Base-by-base conservation (phyloP, 2,888 invertebrate genomes). In the Cheiracanthium punctorium region DNA sequence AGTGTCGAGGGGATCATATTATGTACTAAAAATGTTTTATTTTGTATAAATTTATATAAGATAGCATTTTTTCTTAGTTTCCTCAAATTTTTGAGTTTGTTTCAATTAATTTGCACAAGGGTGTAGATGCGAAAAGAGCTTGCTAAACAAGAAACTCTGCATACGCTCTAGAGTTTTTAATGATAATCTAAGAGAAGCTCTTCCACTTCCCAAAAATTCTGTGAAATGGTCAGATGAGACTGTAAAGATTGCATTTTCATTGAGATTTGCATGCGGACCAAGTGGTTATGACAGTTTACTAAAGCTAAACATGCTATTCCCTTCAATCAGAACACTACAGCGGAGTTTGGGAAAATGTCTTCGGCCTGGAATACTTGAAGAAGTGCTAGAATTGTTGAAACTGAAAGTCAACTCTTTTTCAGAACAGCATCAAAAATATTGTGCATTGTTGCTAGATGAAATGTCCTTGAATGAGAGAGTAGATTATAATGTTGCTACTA, bases 251-350 rank as follows among this genome's bases (percentile, higher is more conserved):
- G 71, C 71, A 24, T 28, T 71, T 10, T 37, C 41, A 17, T 43
- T 71, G 24, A 71, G 43, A 71, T 71, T 71, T 37, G 2, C 24
- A 24, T 71, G 71, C 24, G 71, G 71, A 2, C 37, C 41, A n/a
- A 71, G 28, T 71, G 71, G 71, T 8, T 71, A 71, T 14, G 28
- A 37, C 41, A 10, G 14, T 10, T 10, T 71, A n/a, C 29, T 71
- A 1, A 14, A 37, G 4, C n/a, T 20, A 8, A 71, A 41, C 10
- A 32, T 71, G 37, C 41, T 24, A 32, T 41, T 41, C n/a, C 71
- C 71, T 0, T 71, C 71, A 17, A 20, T 41, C 0, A 71, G 71
- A 24, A 71, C 71, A 0, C 24, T 71, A 12, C 71, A 41, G 17
- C 37, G 71, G 24, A 37, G 41, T 28, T 41, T 71, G 28, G 41